Conservation (phyloP, 2,797 vertebrate species). For the Labroides dimidiatus region DNA sequence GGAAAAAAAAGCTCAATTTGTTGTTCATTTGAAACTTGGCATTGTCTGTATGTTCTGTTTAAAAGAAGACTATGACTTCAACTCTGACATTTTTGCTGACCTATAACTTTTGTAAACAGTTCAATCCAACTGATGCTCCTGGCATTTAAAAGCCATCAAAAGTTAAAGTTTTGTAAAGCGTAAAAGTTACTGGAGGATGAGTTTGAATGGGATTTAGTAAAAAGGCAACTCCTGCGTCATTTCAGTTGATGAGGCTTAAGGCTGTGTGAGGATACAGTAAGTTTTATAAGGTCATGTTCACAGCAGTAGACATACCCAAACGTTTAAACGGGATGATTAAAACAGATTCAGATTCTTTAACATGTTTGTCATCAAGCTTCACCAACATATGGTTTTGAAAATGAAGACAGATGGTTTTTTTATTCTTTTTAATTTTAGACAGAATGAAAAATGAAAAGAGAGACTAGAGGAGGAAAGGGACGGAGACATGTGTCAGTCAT, state of each 20-base stretch:
- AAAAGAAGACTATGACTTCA: constrained; percentile 3
- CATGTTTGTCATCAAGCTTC: not conserved
- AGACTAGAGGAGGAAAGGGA: not conserved
- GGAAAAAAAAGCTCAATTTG: not conserved
- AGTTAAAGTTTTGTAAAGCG: constrained; percentile 18
- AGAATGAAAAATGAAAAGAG: not conserved
- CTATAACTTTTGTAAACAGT: constrained; percentile 27
- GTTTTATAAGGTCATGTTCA: constrained; percentile 1
- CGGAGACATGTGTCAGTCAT: constrained; percentile 19
- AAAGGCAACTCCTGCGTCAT: constrained; percentile 21
- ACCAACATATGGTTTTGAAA: not conserved
- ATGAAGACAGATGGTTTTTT: not conserved
- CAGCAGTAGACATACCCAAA: not conserved
- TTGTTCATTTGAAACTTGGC: not conserved
- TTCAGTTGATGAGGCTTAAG: not conserved
- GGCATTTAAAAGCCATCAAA: constrained; percentile 26
- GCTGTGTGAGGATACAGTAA: not conserved
- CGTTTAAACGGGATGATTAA: not conserved
- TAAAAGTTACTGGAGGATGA: constrained; percentile 17
- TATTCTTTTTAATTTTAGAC: not conserved
- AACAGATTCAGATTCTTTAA: not conserved
- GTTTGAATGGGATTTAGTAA: constrained; percentile 13
- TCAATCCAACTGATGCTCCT: constrained; percentile 21
- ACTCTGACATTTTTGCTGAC: constrained; percentile 41
- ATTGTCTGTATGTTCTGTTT: not conserved